Percentiles rank a stretch among this genome's conserved stretches.
Conservation (phyloP, 2,113 vertebrate genomes). For the Ictidomys tridecemlineatus region DNA sequence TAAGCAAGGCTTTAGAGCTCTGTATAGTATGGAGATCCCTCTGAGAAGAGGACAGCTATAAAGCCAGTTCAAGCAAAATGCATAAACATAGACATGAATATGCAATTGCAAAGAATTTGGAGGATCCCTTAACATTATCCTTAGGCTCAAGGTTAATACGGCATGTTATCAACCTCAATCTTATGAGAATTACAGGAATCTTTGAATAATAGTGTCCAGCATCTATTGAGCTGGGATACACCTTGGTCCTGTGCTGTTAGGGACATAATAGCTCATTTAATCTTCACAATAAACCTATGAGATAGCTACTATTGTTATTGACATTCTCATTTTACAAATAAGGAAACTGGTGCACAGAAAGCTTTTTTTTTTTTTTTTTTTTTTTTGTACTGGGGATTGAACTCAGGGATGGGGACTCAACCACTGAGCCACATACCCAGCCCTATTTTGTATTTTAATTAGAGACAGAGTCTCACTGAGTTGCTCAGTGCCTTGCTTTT, state of each 20-base stretch:
- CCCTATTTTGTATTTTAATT: no score
- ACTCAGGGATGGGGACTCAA: no score
- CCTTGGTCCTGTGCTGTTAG: not conserved
- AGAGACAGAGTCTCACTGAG: no score
- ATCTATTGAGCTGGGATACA: not conserved
- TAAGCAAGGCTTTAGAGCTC: not conserved
- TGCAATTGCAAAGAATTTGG: not conserved
- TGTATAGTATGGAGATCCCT: not conserved
- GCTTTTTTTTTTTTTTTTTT: no score
- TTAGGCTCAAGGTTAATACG: not conserved
- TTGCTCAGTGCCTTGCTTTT: no score
- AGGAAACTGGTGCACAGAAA: not conserved
- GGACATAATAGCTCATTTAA: not conserved
- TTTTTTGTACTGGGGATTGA: no score
- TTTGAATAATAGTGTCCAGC: not conserved
- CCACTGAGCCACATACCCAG: no score
- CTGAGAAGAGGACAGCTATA: not conserved
- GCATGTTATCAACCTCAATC: not conserved
- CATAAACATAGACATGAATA: not conserved
- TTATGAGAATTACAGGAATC: not conserved
- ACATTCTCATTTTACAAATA: conserved; percentile 32
- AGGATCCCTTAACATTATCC: not conserved
- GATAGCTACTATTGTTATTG: not conserved
- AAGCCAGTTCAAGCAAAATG: not conserved
- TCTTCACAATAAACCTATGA: not conserved